These are phyloP conservation scores for Eilema depressum DNA, from an alignment of 2,888 invertebrate species.

Conservation along the genomic window DNA sequence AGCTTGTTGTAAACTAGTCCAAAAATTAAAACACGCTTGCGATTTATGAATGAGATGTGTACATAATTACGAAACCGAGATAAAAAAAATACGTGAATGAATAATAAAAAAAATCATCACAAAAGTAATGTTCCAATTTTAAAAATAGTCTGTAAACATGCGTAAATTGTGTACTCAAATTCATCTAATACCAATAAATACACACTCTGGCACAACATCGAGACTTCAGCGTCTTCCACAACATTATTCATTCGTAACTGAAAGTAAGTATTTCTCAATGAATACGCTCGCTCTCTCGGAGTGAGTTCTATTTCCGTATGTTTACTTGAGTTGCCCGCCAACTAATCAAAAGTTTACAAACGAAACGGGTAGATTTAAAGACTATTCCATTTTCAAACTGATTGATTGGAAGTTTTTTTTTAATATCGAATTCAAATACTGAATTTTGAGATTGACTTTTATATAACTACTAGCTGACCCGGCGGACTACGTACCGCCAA, in stretches of 20 bases:
- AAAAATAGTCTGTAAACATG: neutral
- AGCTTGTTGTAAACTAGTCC: too few relatives aligned
- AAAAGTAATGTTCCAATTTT: neutral
- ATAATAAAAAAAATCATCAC: neutral
- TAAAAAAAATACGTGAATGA: too few relatives aligned
- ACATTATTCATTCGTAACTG: constrained; percentile 24
- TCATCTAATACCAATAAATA: neutral
- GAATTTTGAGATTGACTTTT: constrained; percentile 4
- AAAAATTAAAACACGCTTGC: too few relatives aligned
- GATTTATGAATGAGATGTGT: too few relatives aligned
- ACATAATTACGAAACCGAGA: too few relatives aligned
- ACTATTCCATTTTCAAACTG: constrained; percentile 28
- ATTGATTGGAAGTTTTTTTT: constrained; percentile 40
- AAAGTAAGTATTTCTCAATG: constrained; percentile 47
- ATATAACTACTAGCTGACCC: too few relatives aligned
- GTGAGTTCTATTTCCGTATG: constrained; percentile 43
- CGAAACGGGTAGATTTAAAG: constrained; percentile 25
- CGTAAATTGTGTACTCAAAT: neutral
- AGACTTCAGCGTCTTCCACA: constrained; percentile 13
- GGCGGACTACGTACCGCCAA: too few relatives aligned
- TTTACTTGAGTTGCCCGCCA: constrained; percentile 45
- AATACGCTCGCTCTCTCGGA: constrained; percentile 29
- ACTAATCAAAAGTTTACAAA: constrained; percentile 55
- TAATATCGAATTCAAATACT: constrained; percentile 18
- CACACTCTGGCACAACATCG: constrained; percentile 3